Base-by-base conservation (phyloP, 1,140 invertebrate genomes). In the Drosophila aff. region DNA sequence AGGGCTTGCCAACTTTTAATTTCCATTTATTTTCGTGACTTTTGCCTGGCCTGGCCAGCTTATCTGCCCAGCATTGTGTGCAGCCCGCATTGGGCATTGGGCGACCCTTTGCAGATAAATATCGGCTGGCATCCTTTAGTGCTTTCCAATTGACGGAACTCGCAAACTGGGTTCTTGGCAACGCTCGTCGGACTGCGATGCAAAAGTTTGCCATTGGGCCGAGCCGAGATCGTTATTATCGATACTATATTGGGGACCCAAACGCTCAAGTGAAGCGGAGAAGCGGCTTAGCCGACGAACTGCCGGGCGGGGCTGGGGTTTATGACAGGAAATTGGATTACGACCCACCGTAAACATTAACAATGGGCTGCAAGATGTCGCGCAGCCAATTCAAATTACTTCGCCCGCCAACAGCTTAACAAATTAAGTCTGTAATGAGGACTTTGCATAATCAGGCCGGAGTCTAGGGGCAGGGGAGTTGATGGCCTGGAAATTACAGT, bases 1-100 rank as follows among this genome's bases (percentile, higher is more conserved):
- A 62, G 63, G 60, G 23, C 36, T n/a, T 66, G 71, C 63, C 65
- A 85, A 81, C 72, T 81, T 83, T 85, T 85, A 85, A 81, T 84
- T 83, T 84, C 55, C 72, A 81, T 83, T 83, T 81, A 77, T 81
- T 77, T 74, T 82, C 80, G 72, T 66, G 81, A 84, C 72, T 81
- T 69, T 50, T 74, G 64, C 40, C 31, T 58, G 74, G 59, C 53
- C 55, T 49, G 76, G 44, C 38, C 47, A 50, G 66, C 66, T 84
- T 83, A 81, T 83, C 76, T 76, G 63, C 33, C 16, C 61, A 26
- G 21, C 63, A 67, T 79, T 74, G 81, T 83, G 81, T 64, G 41
- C 40, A 57, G 40, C 72, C 79, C 79, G 79, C 79, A 81, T 81
- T 78, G 49, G 77, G 79, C 74, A 81, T 82, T 73, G 49, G 66